Percentiles rank a stretch among this genome's conserved stretches.
Conservation (phyloP, 2,113 vertebrate genomes). For the Protobothrops mucrosquamatus region DNA sequence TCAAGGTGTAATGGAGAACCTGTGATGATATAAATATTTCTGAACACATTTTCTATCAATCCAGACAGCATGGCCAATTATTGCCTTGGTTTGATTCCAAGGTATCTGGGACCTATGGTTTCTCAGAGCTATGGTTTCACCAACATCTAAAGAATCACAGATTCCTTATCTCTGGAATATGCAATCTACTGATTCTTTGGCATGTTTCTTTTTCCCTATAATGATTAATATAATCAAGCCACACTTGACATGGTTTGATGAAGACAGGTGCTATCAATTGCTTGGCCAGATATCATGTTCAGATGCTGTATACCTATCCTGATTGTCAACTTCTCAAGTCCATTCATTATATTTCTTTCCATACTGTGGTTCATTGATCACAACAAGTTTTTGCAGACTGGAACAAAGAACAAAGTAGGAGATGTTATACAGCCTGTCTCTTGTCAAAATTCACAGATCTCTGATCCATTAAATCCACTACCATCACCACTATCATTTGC, state of each 20-base stretch:
- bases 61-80: background rate
- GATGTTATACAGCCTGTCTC: background rate
- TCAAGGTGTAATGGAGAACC: no score
- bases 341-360: background rate
- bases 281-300: background rate
- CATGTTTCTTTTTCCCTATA: background rate
- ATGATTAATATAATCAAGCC: background rate
- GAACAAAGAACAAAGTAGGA: background rate
- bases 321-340: background rate
- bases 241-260: background rate
- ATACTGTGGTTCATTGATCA: background rate
- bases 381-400: background rate
- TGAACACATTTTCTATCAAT: background rate
- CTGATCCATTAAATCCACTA: background rate
- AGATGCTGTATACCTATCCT: background rate
- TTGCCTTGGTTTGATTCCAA: background rate
- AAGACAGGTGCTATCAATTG: background rate
- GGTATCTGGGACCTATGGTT: no score
- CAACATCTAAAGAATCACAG: background rate
- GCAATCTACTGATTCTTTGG: background rate
- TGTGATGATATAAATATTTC: background rate
- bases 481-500: background rate
- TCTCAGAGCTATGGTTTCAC: no score
- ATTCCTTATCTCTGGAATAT: background rate
- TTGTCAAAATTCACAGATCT: background rate